Conservation (phyloP, 2,797 vertebrate genomes). For the Moxostoma hubbsi region DNA sequence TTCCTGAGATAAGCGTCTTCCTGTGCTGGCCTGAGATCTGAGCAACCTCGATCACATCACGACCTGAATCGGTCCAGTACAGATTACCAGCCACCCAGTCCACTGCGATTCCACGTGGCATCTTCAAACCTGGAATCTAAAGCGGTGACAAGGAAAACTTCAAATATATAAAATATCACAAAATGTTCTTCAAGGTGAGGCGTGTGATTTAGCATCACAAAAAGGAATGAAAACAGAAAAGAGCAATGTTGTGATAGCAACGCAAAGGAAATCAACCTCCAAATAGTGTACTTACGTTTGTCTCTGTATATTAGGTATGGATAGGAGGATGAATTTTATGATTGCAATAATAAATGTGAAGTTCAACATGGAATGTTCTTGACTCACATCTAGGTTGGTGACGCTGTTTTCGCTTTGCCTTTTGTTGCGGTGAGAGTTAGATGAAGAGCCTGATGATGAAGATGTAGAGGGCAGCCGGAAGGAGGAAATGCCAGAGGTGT, state of each 20-base stretch:
- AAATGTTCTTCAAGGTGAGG: background rate
- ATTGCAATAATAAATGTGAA: background rate
- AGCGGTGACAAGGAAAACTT: background rate
- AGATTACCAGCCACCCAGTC: constrained; percentile 97
- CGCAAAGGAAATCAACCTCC: too few species aligned
- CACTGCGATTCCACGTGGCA: constrained; percentile 93
- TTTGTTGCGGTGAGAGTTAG: constrained; percentile 85
- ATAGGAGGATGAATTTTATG: too few species aligned
- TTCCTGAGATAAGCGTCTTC: constrained; percentile 95
- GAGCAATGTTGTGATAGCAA: too few species aligned
- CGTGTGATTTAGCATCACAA: too few species aligned
- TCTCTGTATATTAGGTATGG: too few species aligned
- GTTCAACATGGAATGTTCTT: background rate
- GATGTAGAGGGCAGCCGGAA: constrained; percentile 84
- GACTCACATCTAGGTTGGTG: constrained; percentile 86
- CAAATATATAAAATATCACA: background rate
- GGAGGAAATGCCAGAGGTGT: constrained; percentile 91
- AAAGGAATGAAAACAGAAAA: too few species aligned
- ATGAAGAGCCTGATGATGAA: constrained; percentile 71
- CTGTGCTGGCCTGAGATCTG: constrained; percentile 93
- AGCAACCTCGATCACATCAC: constrained; percentile 95
- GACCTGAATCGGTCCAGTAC: constrained; percentile 96
- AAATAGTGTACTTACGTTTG: too few species aligned
- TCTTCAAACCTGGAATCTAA: constrained; percentile 93
- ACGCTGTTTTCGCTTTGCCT: constrained; percentile 85